These are phyloP conservation scores for Polydrusus cervinus DNA, from an alignment of 2,888 invertebrate genomes.

Conservation along the genomic window DNA sequence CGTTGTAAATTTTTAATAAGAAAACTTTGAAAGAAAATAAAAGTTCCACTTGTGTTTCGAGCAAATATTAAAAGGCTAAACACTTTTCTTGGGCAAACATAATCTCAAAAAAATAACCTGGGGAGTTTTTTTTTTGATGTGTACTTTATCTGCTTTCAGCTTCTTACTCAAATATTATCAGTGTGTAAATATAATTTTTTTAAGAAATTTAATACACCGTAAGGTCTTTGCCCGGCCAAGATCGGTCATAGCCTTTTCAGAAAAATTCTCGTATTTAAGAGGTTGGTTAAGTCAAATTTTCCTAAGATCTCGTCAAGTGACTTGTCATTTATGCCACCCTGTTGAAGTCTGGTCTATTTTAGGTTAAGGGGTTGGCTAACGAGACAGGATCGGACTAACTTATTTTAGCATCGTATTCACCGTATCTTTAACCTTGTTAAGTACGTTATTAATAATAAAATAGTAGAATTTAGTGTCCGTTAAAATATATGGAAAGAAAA, in stretches of 20 bases:
- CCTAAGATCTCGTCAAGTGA: too few species aligned
- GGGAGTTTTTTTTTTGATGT: neutral
- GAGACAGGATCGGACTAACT: too few species aligned
- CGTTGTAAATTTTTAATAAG: constrained; percentile 9
- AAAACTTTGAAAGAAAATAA: constrained; percentile 18
- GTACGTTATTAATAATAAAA: too few species aligned
- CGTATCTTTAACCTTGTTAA: too few species aligned
- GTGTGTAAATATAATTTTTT: constrained; percentile 2
- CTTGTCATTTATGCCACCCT: too few species aligned
- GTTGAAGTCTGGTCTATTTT: too few species aligned
- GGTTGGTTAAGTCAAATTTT: too few species aligned
- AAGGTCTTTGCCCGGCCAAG: neutral
- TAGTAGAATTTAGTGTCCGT: too few species aligned
- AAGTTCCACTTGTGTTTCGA: neutral
- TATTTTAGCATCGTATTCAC: too few species aligned
- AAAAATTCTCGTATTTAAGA: neutral
- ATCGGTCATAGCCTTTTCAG: neutral
- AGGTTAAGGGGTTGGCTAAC: too few species aligned
- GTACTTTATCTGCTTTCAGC: constrained; percentile 4
- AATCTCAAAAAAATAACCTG: neutral
- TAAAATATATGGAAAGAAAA: too few species aligned
- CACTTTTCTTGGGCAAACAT: constrained; percentile 5
- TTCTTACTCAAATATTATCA: constrained; percentile 7
- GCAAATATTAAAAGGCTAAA: constrained; percentile 18
- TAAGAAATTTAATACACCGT: neutral